Conservation (phyloP, 2,113 vertebrate species). For the Rhombomys opimus region DNA sequence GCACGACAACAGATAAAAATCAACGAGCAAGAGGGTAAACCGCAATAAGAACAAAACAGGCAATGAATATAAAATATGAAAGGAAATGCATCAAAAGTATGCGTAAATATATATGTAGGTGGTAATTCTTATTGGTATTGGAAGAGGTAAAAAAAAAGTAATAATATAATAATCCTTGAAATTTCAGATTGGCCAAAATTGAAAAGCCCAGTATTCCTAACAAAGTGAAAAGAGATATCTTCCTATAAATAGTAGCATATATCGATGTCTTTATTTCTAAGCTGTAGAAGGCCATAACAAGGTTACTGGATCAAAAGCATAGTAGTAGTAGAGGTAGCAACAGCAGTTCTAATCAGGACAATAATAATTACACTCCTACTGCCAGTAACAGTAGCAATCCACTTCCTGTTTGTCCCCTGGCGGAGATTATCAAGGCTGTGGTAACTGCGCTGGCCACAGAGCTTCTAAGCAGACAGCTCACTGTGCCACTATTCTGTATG, state of each 20-base stretch:
- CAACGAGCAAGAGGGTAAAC: neutral
- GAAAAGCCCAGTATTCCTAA: neutral
- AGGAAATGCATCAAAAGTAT: neutral
- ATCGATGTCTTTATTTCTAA: neutral
- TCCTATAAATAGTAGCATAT: neutral
- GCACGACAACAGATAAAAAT: neutral
- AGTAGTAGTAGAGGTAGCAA: neutral
- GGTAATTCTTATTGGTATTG: neutral
- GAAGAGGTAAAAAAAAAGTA: slow-evolving; percentile 27
- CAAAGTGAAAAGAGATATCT: neutral
- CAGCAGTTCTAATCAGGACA: neutral
- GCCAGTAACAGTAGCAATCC: neutral
- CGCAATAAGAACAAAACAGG: neutral
- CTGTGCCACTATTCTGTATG: neutral
- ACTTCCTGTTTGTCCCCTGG: neutral
- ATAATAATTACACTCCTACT: neutral
- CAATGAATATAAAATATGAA: neutral
- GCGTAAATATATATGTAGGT: neutral
- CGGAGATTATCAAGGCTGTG: neutral
- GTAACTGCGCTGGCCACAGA: neutral
- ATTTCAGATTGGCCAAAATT: neutral
- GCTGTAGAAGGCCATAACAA: neutral
- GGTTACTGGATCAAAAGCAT: neutral
- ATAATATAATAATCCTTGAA: neutral
- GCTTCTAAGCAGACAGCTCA: neutral